Conservation (phyloP, 1,140 invertebrate genomes). For the Apis laboriosa region DNA sequence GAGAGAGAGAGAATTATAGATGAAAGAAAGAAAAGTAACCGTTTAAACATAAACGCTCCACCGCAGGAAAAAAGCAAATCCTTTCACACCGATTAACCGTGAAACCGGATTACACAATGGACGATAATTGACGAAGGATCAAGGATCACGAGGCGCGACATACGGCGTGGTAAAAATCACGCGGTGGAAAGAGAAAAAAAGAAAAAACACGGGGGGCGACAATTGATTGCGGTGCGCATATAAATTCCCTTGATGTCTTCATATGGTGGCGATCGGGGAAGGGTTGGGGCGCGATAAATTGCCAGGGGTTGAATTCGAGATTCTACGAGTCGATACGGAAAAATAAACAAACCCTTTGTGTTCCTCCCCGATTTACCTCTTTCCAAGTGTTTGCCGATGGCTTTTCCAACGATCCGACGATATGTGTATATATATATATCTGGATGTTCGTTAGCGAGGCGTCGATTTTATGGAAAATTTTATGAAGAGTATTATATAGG, state of each 20-base stretch:
- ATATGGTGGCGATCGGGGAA: slow-evolving; percentile 71
- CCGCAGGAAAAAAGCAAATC: slow-evolving; percentile 22
- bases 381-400: not conserved
- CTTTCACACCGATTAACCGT: slow-evolving; percentile 33
- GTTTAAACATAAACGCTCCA: not conserved
- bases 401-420: not conserved
- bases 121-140: slow-evolving; percentile 36
- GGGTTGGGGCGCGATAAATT: slow-evolving; percentile 53
- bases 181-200: slow-evolving; percentile 23
- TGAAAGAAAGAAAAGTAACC: not conserved
- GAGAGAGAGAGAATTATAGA: not conserved
- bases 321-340: slow-evolving; percentile 23
- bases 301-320: slow-evolving; percentile 24
- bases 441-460: not conserved
- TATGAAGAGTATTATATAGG: too few species aligned
- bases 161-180: slow-evolving; percentile 48
- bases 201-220: slow-evolving; percentile 58
- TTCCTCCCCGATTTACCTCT: not conserved
- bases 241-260: slow-evolving; percentile 77
- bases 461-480: not conserved
- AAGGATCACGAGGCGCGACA: slow-evolving; percentile 36
- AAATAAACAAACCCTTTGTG: not conserved
- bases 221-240: slow-evolving; percentile 75
- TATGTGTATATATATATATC: too few species aligned
- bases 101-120: slow-evolving; percentile 40